Conservation (phyloP, 2,797 vertebrate species). For the Cetoscarus ocellatus region DNA sequence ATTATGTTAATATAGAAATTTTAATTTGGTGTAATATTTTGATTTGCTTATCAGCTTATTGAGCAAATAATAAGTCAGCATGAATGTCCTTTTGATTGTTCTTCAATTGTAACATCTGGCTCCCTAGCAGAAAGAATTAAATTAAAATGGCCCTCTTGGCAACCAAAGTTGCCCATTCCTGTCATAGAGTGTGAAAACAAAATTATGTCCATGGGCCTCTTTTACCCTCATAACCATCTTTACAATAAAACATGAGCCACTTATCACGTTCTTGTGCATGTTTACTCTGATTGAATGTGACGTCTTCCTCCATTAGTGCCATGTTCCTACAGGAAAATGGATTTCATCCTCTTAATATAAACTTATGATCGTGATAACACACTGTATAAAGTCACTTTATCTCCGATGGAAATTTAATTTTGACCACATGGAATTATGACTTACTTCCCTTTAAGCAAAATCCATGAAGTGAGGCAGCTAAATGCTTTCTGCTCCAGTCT, state of each 20-base stretch:
- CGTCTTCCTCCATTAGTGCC: conserved; percentile 42
- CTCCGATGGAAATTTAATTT: conserved; percentile 35
- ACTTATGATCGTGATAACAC: conserved; percentile 41
- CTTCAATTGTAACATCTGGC: too few species aligned
- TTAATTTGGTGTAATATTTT: too few species aligned
- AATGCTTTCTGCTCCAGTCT: background rate
- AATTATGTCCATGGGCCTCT: background rate
- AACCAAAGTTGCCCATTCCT: too few species aligned
- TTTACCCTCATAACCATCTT: background rate
- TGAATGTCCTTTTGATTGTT: too few species aligned
- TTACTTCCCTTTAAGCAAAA: conserved; percentile 5
- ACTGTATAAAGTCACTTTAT: conserved; percentile 16
- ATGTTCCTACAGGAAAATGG: conserved; percentile 17
- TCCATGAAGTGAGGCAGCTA: background rate
- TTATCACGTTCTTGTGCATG: background rate
- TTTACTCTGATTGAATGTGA: conserved; percentile 20
- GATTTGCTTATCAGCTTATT: too few species aligned
- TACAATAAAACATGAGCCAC: conserved; percentile 4
- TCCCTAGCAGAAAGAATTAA: too few species aligned
- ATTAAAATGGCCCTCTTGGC: too few species aligned
- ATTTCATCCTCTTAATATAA: conserved; percentile 48
- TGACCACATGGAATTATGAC: conserved; percentile 29
- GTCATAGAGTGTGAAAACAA: background rate
- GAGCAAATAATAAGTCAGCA: too few species aligned
- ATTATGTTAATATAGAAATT: too few species aligned